Percentiles rank a stretch among this genome's conserved stretches.
Evolutionary conservation across 2,113 vertebrate genomes (phyloP).

Genomic region (Holacanthus passer): DNA sequence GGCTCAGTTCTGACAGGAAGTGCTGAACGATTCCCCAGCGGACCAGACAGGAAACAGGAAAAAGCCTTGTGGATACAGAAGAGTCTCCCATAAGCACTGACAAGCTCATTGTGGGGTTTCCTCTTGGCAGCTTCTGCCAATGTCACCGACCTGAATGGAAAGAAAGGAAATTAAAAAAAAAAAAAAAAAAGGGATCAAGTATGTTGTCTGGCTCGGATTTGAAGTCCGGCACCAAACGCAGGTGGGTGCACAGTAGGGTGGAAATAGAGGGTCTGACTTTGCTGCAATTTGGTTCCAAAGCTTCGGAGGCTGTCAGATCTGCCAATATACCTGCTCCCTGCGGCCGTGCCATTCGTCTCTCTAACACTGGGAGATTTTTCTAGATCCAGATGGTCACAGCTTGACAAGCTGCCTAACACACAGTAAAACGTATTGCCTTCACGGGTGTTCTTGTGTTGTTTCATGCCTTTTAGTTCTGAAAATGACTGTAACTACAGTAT

Average conservation of each 20-base stretch:
- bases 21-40: slow-evolving; percentile 69
- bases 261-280: slow-evolving; percentile 47
- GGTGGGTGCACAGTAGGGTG: slow-evolving; percentile 47
- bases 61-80: slow-evolving; percentile 62
- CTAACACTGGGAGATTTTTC: slow-evolving; percentile 61
- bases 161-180: slow-evolving; percentile 35
- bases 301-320: slow-evolving; percentile 52
- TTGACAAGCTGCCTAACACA: slow-evolving; percentile 59
- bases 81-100: slow-evolving; percentile 55
- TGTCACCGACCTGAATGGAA: slow-evolving; percentile 35
- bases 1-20: slow-evolving; percentile 71
- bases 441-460: slow-evolving; percentile 8
- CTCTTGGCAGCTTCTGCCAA: slow-evolving; percentile 44
- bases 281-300: slow-evolving; percentile 51
- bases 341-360: slow-evolving; percentile 51
- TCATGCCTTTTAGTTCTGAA: slow-evolving; percentile 24
- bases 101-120: slow-evolving; percentile 57
- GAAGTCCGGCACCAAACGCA: slow-evolving; percentile 25
- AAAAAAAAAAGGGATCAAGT: slow-evolving; percentile 5
- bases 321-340: slow-evolving; percentile 68
- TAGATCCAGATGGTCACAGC: slow-evolving; percentile 76
- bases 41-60: slow-evolving; percentile 76
- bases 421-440: slow-evolving; percentile 47
- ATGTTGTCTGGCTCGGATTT: slow-evolving; percentile 29
- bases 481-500: neutral